Conservation (phyloP, 2,888 invertebrate species). For the Steinernema hermaphroditum region DNA sequence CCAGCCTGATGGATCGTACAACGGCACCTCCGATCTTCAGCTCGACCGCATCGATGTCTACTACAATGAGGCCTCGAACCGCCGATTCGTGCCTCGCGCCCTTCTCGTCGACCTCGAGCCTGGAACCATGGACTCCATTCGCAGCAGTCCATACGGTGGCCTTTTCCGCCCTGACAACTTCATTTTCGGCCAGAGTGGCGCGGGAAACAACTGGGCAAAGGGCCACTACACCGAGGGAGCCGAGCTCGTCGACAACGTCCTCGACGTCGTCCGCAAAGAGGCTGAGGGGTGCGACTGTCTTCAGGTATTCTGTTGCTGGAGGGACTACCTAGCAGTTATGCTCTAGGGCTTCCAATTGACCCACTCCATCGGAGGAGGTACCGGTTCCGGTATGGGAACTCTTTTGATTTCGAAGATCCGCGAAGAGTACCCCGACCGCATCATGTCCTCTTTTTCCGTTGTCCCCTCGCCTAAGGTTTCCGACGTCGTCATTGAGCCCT, state of each 20-base stretch:
- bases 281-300: constrained; percentile 58
- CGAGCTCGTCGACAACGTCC: constrained; percentile 72
- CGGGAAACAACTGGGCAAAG: constrained; percentile 84
- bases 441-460: constrained; percentile 94
- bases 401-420: constrained; percentile 89
- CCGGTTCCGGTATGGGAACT: constrained; percentile 85
- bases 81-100: constrained; percentile 69
- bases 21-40: constrained; percentile 75
- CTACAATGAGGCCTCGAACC: constrained; percentile 39
- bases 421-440: constrained; percentile 94
- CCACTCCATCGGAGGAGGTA: constrained; percentile 81
- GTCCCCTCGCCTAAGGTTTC: constrained; percentile 78
- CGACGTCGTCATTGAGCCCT: constrained; percentile 58
- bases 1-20: constrained; percentile 55
- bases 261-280: constrained; percentile 74
- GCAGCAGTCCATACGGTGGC: constrained; percentile 88
- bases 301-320: constrained; percentile 35
- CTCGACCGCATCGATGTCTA: constrained; percentile 47
- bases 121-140: constrained; percentile 93
- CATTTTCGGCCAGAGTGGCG: constrained; percentile 75
- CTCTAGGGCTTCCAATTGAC: constrained; percentile 79
- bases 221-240: constrained; percentile 89
- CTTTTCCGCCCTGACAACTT: constrained; percentile 88
- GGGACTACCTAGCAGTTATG: background rate
- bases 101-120: constrained; percentile 91